These are phyloP conservation scores for Orthonychiurus folsomi DNA, from an alignment of 2,888 invertebrate species.

Conservation along the genomic window DNA sequence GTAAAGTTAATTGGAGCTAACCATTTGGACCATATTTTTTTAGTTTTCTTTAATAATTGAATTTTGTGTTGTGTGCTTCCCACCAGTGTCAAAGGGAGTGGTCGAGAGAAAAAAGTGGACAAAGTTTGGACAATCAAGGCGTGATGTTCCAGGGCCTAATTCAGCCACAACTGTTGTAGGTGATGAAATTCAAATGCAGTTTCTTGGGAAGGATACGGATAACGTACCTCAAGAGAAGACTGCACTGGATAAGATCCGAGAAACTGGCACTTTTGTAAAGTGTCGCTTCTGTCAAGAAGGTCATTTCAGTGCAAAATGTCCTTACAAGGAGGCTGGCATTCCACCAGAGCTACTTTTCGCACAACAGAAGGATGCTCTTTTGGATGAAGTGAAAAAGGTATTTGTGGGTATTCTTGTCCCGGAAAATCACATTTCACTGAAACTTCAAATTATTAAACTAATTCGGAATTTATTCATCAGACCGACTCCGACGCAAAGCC, in stretches of 20 bases:
- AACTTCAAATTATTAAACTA: conserved; percentile 10
- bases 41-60: neutral
- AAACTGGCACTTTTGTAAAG: conserved; percentile 62
- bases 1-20: no score
- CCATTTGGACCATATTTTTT: no score
- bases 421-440: conserved; percentile 1
- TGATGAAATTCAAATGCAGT: conserved; percentile 90
- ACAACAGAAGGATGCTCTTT: conserved; percentile 9
- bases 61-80: neutral
- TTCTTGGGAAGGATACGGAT: conserved; percentile 78
- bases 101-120: conserved; percentile 88
- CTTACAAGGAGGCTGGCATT: conserved; percentile 79
- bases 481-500: conserved; percentile 40
- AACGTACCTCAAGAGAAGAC: conserved; percentile 72
- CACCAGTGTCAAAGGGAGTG: conserved; percentile 78
- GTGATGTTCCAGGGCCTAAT: conserved; percentile 88
- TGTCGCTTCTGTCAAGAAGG: conserved; percentile 89
- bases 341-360: conserved; percentile 37
- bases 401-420: conserved; percentile 5
- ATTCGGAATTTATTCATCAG: conserved; percentile 18
- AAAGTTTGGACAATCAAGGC: conserved; percentile 86
- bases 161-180: conserved; percentile 93
- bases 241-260: conserved; percentile 66
- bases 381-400: conserved; percentile 25
- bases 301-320: conserved; percentile 97